A percentile compares a stretch with the other conserved stretches of the same genome.
Evolutionary conservation across 2,888 invertebrate species (phyloP).

Genomic region (Pollenia amentaria): DNA sequence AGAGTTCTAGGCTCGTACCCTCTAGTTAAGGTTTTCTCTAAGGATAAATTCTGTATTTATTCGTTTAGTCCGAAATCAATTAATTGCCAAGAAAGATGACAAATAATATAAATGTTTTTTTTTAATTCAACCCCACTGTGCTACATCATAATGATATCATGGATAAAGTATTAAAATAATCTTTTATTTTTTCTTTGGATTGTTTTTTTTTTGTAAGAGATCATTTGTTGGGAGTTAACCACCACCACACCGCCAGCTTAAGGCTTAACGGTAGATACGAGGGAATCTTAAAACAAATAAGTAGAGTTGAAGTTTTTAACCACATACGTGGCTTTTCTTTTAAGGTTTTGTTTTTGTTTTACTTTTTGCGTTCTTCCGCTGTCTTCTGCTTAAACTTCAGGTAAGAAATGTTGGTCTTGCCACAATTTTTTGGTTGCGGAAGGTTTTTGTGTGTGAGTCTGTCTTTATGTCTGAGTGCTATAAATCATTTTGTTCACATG

Average conservation of each 20-base stretch:
- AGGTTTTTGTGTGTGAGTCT: neutral
- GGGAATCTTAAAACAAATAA: constrained; percentile 50
- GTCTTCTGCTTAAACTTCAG: constrained; percentile 40
- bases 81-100: no score
- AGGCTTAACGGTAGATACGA: neutral
- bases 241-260: constrained; percentile 3
- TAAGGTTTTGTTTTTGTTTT: neutral
- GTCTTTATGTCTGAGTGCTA: constrained; percentile 18
- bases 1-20: no score
- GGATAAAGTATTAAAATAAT: constrained; percentile 22
- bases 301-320: constrained; percentile 56
- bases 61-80: no score
- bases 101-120: no score
- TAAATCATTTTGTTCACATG: constrained; percentile 64
- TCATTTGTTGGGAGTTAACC: constrained; percentile 66
- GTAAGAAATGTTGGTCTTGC: constrained; percentile 50
- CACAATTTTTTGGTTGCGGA: constrained; percentile 23
- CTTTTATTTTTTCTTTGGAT: constrained; percentile 15
- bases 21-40: no score
- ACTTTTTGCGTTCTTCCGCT: neutral
- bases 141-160: neutral
- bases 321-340: constrained; percentile 64
- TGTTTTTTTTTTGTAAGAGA: constrained; percentile 27
- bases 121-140: no score
- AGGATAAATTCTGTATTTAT: no score